These are phyloP conservation scores for Gopherus flavomarginatus DNA, from an alignment of 2,113 vertebrate species.

Conservation along the genomic window DNA sequence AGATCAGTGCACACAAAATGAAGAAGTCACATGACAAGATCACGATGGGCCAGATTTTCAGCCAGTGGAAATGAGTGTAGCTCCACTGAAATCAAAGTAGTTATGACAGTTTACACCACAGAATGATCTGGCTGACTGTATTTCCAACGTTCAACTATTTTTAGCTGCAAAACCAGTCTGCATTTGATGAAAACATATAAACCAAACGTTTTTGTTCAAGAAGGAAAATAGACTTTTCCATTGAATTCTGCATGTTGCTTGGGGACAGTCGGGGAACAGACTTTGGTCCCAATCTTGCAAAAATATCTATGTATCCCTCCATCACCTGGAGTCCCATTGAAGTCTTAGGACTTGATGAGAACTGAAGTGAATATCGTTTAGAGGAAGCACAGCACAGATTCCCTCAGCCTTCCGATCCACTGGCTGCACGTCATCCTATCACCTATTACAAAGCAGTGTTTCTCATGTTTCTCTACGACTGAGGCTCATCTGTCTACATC, in stretches of 20 bases:
- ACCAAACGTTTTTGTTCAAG: background rate
- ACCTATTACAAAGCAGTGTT: background rate
- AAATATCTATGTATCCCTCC: background rate
- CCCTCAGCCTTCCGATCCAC: background rate
- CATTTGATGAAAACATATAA: background rate
- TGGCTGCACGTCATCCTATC: background rate
- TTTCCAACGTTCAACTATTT: background rate
- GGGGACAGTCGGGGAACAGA: background rate
- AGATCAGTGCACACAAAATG: background rate
- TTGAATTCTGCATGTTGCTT: background rate
- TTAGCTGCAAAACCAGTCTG: background rate
- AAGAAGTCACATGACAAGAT: background rate
- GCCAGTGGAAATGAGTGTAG: background rate
- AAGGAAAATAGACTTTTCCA: background rate
- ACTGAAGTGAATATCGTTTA: background rate
- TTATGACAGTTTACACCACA: background rate
- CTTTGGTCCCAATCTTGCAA: background rate
- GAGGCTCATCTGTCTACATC: background rate
- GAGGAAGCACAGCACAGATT: background rate
- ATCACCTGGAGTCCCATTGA: background rate
- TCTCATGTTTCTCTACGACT: accelerated
- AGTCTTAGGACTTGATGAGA: background rate
- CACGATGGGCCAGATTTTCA: background rate
- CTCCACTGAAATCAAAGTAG: background rate
- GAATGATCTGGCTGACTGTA: accelerated